Evolutionary conservation across 2,113 vertebrate species (phyloP).

Genomic region (Shinisaurus crocodilurus): DNA sequence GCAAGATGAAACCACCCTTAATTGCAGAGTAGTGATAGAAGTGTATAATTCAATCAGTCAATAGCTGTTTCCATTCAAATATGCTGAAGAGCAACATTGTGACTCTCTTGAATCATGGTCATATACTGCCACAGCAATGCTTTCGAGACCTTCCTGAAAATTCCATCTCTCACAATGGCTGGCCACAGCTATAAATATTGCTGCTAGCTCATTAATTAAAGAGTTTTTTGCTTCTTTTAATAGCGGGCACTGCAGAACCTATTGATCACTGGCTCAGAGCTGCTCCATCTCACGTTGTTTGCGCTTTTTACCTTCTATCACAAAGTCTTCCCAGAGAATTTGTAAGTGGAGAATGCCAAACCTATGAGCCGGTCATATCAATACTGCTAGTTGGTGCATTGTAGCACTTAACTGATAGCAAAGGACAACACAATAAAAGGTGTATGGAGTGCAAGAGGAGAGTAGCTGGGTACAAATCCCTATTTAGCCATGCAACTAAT

Average conservation of each 20-base stretch:
- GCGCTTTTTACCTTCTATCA: background rate
- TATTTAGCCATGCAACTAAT: background rate
- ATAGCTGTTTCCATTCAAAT: constrained; percentile 35
- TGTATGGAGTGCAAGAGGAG: background rate
- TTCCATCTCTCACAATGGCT: background rate
- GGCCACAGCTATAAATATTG: background rate
- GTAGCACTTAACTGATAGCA: constrained; percentile 16
- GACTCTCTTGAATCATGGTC: constrained; percentile 15
- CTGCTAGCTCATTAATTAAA: background rate
- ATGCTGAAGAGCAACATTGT: background rate
- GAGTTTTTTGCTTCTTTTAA: background rate
- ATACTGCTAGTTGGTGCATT: background rate
- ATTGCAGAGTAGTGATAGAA: background rate
- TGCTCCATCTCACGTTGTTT: constrained; percentile 28
- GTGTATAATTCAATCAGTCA: background rate
- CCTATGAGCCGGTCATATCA: background rate
- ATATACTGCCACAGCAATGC: constrained; percentile 43
- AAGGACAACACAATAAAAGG: constrained; percentile 9
- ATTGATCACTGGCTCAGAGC: background rate
- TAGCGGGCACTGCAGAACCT: constrained; percentile 1
- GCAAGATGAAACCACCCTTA: background rate
- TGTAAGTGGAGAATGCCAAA: background rate
- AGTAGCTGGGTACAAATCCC: background rate
- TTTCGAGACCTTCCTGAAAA: constrained; percentile 42
- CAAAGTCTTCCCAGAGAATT: constrained; percentile 4